Conservation (phyloP, 2,797 vertebrate species). For the Xerus rutilus region DNA sequence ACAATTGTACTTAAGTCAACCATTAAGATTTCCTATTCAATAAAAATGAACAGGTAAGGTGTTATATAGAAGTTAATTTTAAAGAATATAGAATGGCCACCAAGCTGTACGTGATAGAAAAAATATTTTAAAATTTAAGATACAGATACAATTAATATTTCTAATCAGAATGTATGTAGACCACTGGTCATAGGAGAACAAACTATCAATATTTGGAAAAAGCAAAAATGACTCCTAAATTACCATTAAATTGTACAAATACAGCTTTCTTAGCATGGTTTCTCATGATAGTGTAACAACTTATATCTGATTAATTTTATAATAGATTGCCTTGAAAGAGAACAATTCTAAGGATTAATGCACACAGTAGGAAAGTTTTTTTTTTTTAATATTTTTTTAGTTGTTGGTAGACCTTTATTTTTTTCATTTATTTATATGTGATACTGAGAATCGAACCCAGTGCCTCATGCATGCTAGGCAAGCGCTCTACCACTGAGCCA, state of each 20-base stretch:
- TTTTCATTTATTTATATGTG: too few relatives aligned
- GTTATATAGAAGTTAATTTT: slow-evolving; percentile 33
- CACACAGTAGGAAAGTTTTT: not conserved
- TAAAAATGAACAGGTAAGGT: slow-evolving; percentile 56
- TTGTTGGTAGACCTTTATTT: too few relatives aligned
- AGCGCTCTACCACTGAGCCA: too few relatives aligned
- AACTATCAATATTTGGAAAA: not conserved
- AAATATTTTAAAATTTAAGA: slow-evolving; percentile 55
- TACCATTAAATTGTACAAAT: slow-evolving; percentile 34
- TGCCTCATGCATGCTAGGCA: too few relatives aligned
- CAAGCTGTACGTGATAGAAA: not conserved
- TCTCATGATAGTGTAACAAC: not conserved
- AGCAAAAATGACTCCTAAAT: slow-evolving; percentile 41
- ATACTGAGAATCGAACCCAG: too few relatives aligned
- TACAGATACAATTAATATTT: slow-evolving; percentile 42
- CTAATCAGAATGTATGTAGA: not conserved
- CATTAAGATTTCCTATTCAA: slow-evolving; percentile 53
- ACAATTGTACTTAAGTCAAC: slow-evolving; percentile 56
- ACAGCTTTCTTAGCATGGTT: slow-evolving; percentile 40
- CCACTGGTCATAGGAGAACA: not conserved
- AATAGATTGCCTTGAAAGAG: slow-evolving; percentile 49
- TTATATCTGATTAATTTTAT: slow-evolving; percentile 58
- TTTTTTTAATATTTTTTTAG: too few relatives aligned
- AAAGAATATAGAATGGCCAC: not conserved
- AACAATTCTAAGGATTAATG: slow-evolving; percentile 26